phyloP scores from a whole-genome alignment of 1,140 invertebrate species.

The Diuraphis noxia region DNA sequence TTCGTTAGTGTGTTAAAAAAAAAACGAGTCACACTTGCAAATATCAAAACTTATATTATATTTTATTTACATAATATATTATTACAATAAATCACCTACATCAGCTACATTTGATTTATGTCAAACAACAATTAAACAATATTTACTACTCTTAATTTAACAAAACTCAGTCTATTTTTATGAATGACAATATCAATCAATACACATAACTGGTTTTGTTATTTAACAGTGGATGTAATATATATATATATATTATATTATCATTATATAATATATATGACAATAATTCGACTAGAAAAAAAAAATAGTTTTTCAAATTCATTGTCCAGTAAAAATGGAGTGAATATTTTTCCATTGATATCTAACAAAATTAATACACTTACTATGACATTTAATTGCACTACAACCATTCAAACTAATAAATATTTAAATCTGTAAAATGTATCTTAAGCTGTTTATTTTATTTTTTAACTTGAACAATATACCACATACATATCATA shows the following conservation, averaged over 20 bases:
- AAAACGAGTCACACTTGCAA: constrained; percentile 9
- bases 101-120: background rate
- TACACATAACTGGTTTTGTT: background rate
- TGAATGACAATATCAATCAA: background rate
- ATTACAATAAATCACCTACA: background rate
- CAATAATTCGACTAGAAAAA: background rate
- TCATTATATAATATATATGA: no score
- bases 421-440: background rate
- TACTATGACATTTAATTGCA: background rate
- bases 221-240: background rate
- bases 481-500: background rate
- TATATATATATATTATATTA: background rate
- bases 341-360: background rate
- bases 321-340: background rate
- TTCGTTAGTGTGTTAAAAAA: background rate
- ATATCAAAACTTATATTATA: constrained; percentile 2
- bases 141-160: background rate
- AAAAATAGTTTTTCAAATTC: background rate
- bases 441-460: background rate
- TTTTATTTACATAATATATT: background rate
- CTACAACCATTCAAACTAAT: background rate
- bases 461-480: background rate
- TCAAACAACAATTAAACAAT: constrained; percentile 1
- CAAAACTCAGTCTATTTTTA: background rate
- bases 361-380: background rate